Base-by-base conservation (phyloP, 2,888 invertebrate genomes). In the Helicoverpa assulta region DNA sequence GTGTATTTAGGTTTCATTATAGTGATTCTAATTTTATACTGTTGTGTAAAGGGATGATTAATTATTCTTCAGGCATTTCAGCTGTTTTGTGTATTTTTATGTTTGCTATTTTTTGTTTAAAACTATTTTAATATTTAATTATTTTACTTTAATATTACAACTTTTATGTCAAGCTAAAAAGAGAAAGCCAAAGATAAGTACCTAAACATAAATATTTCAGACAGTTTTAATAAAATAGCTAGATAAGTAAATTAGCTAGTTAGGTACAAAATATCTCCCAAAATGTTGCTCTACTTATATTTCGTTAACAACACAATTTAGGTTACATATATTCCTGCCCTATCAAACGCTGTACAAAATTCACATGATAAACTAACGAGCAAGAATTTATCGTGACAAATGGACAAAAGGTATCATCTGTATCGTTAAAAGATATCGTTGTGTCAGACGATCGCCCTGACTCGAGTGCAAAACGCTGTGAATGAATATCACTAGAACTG, bases 351-450 rank as follows among this genome's bases (percentile, higher is more conserved):
- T 19, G 3, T 50, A 50, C 50, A 50, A 50, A 50, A 50, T 18
- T 18, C 50, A 18, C 50, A 8, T 18, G 8, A 50, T 2, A 21
- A 21, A 21, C 21, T 2, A n/a, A n/a, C n/a, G n/a, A 47, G 10
- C 4, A 47, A 37, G 5, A 50, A 68, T 68, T 40, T n/a, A 50
- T 76, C 21, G 19, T 50, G 37, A 7, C 7, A 1, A 47, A 50
- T 1, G 21, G 18, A 56, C 18, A 50, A 76, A 60, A 56, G 47
- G 21, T 40, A 72, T 12, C 5, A 69, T 40, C 29, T 26, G 47
- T n/a, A 54, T 71, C 26, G 69, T 47, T 55, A 59, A 67, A 67
- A 76, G 18, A 60, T 56, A 72, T 56, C 2, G 52, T 47, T 16
- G 47, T 60, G 51, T 37, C 70, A 56, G 51, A 56, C 14, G 8